These are phyloP conservation scores for Mactromeris polynyma DNA, from an alignment of 2,888 invertebrate genomes.

Conservation along the genomic window DNA sequence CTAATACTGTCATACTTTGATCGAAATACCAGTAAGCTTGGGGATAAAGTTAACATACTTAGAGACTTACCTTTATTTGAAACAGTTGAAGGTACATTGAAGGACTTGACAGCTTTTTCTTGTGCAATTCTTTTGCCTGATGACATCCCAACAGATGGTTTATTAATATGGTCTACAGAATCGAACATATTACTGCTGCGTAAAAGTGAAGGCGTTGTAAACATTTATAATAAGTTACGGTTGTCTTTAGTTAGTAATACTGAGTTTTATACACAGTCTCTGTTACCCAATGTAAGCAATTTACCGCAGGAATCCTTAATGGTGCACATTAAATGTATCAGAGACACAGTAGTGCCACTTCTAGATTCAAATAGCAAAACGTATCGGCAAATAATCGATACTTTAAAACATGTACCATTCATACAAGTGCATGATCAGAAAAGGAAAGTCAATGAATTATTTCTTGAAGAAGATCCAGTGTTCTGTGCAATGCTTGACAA, in stretches of 20 bases:
- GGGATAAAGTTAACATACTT: not conserved
- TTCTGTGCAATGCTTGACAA: conserved; percentile 40
- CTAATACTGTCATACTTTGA: not conserved
- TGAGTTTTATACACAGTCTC: conserved; percentile 1
- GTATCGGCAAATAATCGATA: not conserved
- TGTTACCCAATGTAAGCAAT: conserved; percentile 12
- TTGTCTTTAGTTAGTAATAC: not conserved
- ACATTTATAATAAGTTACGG: conserved; percentile 17
- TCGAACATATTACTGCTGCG: conserved; percentile 44
- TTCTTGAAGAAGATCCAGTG: conserved; percentile 21
- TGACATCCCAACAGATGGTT: conserved; percentile 50
- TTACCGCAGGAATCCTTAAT: conserved; percentile 3
- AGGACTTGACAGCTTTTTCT: not conserved
- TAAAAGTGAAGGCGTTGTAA: not conserved
- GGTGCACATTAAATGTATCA: conserved; percentile 26
- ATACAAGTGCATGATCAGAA: conserved; percentile 12
- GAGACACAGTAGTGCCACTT: not conserved
- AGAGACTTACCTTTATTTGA: not conserved
- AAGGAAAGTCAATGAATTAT: conserved; percentile 37
- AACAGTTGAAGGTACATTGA: not conserved
- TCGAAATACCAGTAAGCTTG: not conserved
- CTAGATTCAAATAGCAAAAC: not conserved
- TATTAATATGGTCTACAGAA: conserved; percentile 44
- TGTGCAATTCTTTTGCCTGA: conserved; percentile 42
- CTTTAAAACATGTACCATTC: conserved; percentile 24